phyloP scores from a whole-genome alignment of 2,113 vertebrate genomes.

The Phaetusa simplex region DNA sequence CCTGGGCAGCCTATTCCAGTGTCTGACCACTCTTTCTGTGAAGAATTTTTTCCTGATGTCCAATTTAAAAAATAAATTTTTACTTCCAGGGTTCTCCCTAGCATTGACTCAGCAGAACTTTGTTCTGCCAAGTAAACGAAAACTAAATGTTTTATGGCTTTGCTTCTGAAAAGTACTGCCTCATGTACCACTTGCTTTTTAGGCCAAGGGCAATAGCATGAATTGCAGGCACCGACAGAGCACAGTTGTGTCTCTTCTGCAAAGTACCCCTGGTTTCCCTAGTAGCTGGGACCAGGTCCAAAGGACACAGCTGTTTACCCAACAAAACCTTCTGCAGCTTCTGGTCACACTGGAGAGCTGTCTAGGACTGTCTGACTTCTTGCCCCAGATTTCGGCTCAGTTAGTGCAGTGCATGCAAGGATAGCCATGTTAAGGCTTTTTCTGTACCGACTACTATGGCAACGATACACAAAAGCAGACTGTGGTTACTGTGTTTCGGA shows the following conservation, averaged over 20 bases:
- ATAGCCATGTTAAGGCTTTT: accelerated
- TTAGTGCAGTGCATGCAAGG: not conserved
- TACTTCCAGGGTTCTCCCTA: not conserved
- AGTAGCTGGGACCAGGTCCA: not conserved
- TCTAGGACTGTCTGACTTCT: not conserved
- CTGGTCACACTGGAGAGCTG: not conserved
- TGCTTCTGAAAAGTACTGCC: not conserved
- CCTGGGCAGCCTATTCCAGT: no score
- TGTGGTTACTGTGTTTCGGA: not conserved
- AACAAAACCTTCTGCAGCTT: not conserved
- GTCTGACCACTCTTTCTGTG: no score
- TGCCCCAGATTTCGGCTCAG: not conserved
- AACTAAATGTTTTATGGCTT: not conserved
- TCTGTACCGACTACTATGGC: accelerated
- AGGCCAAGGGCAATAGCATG: not conserved
- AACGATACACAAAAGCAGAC: not conserved
- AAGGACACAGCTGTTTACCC: not conserved
- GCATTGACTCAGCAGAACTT: not conserved
- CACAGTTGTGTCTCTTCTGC: not conserved
- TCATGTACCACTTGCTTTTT: not conserved
- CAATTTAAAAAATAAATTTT: no score
- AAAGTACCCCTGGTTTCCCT: not conserved
- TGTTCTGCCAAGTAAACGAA: not conserved
- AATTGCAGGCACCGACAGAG: not conserved
- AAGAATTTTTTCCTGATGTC: no score